A percentile compares a stretch with the other conserved stretches of the same genome.
Evolutionary conservation across 2,797 vertebrate species (phyloP).

Genomic region (Avahi laniger): DNA sequence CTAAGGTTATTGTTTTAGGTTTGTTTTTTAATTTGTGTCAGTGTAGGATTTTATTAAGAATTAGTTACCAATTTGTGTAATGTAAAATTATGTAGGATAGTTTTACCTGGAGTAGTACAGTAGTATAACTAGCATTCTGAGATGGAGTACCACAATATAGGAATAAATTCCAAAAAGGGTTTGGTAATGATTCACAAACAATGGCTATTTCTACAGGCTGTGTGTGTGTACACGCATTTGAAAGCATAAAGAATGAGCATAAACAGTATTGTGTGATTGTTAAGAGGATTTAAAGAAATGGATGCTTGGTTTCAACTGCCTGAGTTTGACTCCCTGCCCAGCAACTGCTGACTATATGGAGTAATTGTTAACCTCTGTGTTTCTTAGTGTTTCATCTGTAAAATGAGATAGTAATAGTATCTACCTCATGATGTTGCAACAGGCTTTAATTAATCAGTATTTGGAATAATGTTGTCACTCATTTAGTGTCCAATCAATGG

Average conservation of each 20-base stretch:
- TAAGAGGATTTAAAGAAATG: background rate
- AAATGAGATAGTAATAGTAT: background rate
- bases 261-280: background rate
- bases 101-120: background rate
- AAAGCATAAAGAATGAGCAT: background rate
- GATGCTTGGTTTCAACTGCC: background rate
- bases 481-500: background rate
- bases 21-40: background rate
- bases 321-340: background rate
- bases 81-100: background rate
- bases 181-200: background rate
- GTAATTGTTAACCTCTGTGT: background rate
- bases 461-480: background rate
- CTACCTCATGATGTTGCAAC: background rate
- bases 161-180: background rate
- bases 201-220: background rate
- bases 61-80: background rate
- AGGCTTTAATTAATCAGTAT: background rate
- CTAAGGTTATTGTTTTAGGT: background rate
- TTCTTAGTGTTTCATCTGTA: background rate
- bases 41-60: background rate
- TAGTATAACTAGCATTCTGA: background rate
- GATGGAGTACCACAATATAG: background rate
- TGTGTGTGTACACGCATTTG: background rate
- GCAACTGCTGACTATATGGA: background rate